Evolutionary conservation across 2,113 vertebrate species (phyloP).

Genomic region (Callorhinus ursinus): DNA sequence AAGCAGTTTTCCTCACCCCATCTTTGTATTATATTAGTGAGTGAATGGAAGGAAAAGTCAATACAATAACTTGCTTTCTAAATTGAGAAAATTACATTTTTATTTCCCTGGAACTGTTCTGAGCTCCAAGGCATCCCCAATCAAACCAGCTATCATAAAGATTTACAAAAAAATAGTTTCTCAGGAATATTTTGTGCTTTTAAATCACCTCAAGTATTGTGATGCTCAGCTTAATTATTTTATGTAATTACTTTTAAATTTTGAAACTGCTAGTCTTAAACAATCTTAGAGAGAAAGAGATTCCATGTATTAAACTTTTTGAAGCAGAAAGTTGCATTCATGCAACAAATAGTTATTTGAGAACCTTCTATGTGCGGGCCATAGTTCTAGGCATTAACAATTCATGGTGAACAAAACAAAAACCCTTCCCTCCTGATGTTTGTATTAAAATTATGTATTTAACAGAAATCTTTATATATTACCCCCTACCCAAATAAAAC

Average conservation of each 20-base stretch:
- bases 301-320: neutral
- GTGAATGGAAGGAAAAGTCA: conserved; percentile 47
- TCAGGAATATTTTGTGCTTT: conserved; percentile 34
- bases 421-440: neutral
- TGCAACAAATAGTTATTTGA: neutral
- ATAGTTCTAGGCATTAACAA: conserved; percentile 6
- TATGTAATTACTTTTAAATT: conserved; percentile 19
- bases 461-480: neutral
- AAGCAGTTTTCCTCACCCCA: conserved; percentile 38
- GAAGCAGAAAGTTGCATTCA: neutral
- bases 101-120: conserved; percentile 72
- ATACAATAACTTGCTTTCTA: conserved; percentile 60
- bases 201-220: conserved; percentile 20
- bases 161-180: conserved; percentile 52
- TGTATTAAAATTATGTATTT: neutral
- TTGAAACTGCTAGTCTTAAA: neutral
- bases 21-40: conserved; percentile 54
- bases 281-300: conserved; percentile 1
- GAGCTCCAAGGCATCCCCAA: conserved; percentile 45
- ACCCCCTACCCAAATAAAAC: neutral
- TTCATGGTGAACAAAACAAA: conserved; percentile 30
- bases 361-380: neutral
- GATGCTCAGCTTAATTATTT: conserved; percentile 12
- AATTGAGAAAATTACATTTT: conserved; percentile 70
- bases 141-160: conserved; percentile 37